phyloP scores from a whole-genome alignment of 2,888 invertebrate species.

The Auanema sp. region DNA sequence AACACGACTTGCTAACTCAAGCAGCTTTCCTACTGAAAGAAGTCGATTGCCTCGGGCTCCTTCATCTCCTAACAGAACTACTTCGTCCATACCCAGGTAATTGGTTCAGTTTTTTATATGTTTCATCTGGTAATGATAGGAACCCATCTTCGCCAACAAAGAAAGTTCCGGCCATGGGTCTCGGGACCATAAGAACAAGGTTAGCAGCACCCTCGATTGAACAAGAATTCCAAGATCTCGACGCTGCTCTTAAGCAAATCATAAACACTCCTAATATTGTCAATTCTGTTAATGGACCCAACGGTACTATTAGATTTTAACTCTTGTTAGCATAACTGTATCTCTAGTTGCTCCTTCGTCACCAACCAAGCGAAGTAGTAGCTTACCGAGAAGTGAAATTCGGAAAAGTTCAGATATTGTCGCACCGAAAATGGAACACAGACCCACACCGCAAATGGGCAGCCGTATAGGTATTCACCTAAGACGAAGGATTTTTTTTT shows the following conservation, averaged over 20 bases:
- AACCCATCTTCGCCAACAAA: slow-evolving; percentile 32
- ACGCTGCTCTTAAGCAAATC: slow-evolving; percentile 40
- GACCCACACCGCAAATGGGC: slow-evolving; percentile 18
- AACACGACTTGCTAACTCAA: slow-evolving; percentile 31
- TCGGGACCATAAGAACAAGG: slow-evolving; percentile 27
- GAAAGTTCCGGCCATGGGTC: slow-evolving; percentile 43
- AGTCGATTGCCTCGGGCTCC: slow-evolving; percentile 34
- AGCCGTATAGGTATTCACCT: slow-evolving; percentile 15
- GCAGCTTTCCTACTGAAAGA: slow-evolving; percentile 33
- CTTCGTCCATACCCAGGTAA: slow-evolving; percentile 9
- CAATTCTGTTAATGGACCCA: slow-evolving; percentile 7
- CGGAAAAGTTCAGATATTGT: slow-evolving; percentile 5
- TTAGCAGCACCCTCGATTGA: slow-evolving; percentile 23
- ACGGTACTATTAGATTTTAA: slow-evolving; percentile 8
- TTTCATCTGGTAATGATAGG: slow-evolving; percentile 5
- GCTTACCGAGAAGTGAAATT: slow-evolving; percentile 18
- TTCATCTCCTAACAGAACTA: slow-evolving; percentile 15
- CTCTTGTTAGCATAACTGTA: neutral
- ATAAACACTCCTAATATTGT: slow-evolving; percentile 5
- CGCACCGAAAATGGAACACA: slow-evolving; percentile 13
- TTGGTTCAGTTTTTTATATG: slow-evolving; percentile 1
- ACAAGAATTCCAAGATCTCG: slow-evolving; percentile 38
- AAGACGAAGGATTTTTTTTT: neutral
- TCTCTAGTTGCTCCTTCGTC: slow-evolving; percentile 22
- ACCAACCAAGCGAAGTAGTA: slow-evolving; percentile 22